Base-by-base conservation (phyloP, 2,888 invertebrate species). In the Anorthoa munda region DNA sequence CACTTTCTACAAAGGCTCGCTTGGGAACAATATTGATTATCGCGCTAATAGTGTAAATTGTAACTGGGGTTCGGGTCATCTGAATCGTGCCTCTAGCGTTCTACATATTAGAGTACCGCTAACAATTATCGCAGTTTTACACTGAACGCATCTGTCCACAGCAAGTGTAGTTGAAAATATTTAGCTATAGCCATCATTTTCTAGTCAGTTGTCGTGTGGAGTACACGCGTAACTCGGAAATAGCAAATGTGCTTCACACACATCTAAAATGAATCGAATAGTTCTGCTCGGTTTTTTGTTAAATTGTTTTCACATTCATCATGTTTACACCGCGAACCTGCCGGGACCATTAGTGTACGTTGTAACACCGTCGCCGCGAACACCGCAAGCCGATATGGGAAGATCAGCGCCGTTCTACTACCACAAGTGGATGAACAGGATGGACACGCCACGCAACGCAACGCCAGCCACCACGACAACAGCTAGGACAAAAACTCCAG, bases 81-180 rank as follows among this genome's bases (percentile, higher is more conserved):
- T 83, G 86, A 87, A 89, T 95, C 95, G 95, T 95, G 95, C 88
- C 85, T 89, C 87, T 87, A 87, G 70, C 87, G 95, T 93, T 91
- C 96, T 85, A 96, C 93, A 94, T 95, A 92, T 90, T 84, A 67
- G 75, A 89, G 93, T 95, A 95, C 96, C 96, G 96, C 94, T 93
- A 95, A 88, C 89, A 96, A 96, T 96, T 96, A 96, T 92, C 95
- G 90, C 92, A 92, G 92, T 90, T 95, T 95, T 88, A 88, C 92
- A 90, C 90, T 85, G 74, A 65, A 53, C 58, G 66, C 70, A 66
- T 72, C 72, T 67, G 81, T 78, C 72, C 75, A 75, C 66, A 69
- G 71, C 79, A 88, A 86, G 86, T 76, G 77, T 86, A 88, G 88
- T 90, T 88, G 86, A 88, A 91, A 91, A 90, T 90, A 90, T 88